Base-by-base conservation (phyloP, 2,888 invertebrate species). In the Osedax fenrisi region DNA sequence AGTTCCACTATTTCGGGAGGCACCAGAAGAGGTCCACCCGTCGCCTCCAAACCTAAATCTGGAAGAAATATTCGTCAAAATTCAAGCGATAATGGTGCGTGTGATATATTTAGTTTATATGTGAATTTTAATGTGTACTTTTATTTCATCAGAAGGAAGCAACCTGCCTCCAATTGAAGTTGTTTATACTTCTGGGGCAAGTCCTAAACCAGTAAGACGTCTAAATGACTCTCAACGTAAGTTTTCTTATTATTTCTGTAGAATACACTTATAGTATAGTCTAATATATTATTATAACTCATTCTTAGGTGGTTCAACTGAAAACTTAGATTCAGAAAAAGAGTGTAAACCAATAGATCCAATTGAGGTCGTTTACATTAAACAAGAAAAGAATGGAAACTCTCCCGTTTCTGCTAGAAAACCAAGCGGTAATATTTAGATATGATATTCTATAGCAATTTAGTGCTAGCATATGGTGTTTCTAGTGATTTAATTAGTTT, bases 111-210 rank as follows among this genome's bases (percentile, higher is more conserved):
- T 5, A 17, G 17, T 10, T 41, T 41, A 10, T 10, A 41, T 41
- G 17, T 17, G 41, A 5, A 41, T 41, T 41, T 41, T 41, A 41
- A 10, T 10, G 17, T 10, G 5, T 17, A 41, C 41, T 41, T 41
- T 10, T 41, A 10, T 41, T 17, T 41, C 41, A 5, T 5, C 41
- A 41, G 68, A 68, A 68, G 68, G 26, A 10, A 68, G 27, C 26
- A 68, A 26, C 22, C 26, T 68, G 26, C 27, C 68, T 26, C 68
- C 68, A 26, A 68, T 68, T 26, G 68, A 68, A 68, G 27, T 68
- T 68, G 68, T 68, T 22, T 68, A 68, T 26, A 26, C 26, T 25
- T 64, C 26, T 70, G 24, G 26, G 1, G 23, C 24, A 26, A 21
- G 0, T 27, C 70, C 26, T 1, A 10, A 27, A 26, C 27, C 21